A percentile compares a stretch with the other conserved stretches of the same genome.
Evolutionary conservation across 1,140 invertebrate species (phyloP).

Genomic region (Drosophila insularis): DNA sequence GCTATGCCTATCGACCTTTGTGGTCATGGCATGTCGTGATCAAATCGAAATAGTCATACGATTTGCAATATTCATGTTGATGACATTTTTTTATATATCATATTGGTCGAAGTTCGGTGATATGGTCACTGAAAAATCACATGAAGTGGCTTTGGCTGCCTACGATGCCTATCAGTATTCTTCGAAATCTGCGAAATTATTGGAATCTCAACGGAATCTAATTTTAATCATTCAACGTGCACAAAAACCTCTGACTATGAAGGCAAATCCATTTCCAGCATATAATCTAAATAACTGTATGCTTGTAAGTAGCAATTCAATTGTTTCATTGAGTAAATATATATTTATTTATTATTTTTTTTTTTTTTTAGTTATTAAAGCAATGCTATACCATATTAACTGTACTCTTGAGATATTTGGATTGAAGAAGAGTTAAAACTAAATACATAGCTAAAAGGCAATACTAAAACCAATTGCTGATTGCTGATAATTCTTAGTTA

Average conservation of each 20-base stretch:
- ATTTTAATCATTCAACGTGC: constrained; percentile 40
- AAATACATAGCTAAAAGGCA: too few species aligned
- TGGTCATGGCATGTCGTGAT: constrained; percentile 23
- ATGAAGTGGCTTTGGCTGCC: constrained; percentile 41
- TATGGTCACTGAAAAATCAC: constrained; percentile 43
- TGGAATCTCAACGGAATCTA: constrained; percentile 28
- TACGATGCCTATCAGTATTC: constrained; percentile 41
- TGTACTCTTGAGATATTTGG: constrained; percentile 43
- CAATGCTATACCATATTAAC: constrained; percentile 61
- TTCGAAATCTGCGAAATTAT: background rate
- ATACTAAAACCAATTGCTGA: too few species aligned
- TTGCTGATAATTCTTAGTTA: constrained; percentile 1
- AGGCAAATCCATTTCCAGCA: constrained; percentile 37
- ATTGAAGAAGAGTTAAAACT: constrained; percentile 17
- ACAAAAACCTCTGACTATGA: constrained; percentile 37
- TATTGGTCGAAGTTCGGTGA: constrained; percentile 52
- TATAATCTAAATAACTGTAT: constrained; percentile 47
- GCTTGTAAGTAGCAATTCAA: constrained; percentile 24
- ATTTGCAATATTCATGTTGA: constrained; percentile 39
- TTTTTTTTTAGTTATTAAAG: constrained; percentile 58
- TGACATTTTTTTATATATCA: constrained; percentile 37
- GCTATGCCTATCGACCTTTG: constrained; percentile 49
- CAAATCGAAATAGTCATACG: constrained; percentile 32
- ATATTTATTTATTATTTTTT: background rate
- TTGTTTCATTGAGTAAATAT: background rate